These are phyloP conservation scores for Brachyrhaphis roseni DNA, from an alignment of 2,797 vertebrate genomes.

Conservation along the genomic window DNA sequence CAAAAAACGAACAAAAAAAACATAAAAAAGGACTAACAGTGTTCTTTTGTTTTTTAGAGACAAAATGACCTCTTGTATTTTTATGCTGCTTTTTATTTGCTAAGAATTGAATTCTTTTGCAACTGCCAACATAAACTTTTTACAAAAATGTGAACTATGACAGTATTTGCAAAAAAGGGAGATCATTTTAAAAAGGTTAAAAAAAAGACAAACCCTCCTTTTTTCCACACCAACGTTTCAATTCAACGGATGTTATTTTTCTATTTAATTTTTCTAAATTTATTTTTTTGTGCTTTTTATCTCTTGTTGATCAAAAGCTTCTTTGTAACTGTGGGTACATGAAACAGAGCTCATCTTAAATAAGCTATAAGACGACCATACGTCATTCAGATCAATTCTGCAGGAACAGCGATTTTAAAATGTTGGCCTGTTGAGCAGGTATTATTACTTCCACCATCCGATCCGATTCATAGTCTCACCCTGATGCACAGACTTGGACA, in stretches of 20 bases:
- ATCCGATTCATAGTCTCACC: constrained; percentile 66
- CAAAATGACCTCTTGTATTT: constrained; percentile 91
- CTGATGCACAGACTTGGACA: constrained; percentile 55
- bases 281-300: constrained; percentile 84
- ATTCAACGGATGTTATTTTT: constrained; percentile 87
- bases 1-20: constrained; percentile 77
- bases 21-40: constrained; percentile 83
- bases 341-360: constrained; percentile 49
- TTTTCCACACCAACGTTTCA: constrained; percentile 83
- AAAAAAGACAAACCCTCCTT: constrained; percentile 66
- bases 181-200: constrained; percentile 81
- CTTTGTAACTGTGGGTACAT: constrained; percentile 84
- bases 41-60: constrained; percentile 88
- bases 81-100: constrained; percentile 92
- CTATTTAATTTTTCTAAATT: constrained; percentile 84
- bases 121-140: constrained; percentile 88
- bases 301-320: constrained; percentile 74
- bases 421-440: constrained; percentile 76
- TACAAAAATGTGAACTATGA: constrained; percentile 87
- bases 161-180: constrained; percentile 87
- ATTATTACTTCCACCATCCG: constrained; percentile 43
- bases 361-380: constrained; percentile 64
- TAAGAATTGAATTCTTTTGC: constrained; percentile 89
- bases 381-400: constrained; percentile 62
- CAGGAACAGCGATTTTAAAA: constrained; percentile 62